Percentiles rank a stretch among this genome's conserved stretches.
These are phyloP conservation scores for Bombus soroeensis DNA, from an alignment of 1,140 invertebrate species.

Conservation along the genomic window DNA sequence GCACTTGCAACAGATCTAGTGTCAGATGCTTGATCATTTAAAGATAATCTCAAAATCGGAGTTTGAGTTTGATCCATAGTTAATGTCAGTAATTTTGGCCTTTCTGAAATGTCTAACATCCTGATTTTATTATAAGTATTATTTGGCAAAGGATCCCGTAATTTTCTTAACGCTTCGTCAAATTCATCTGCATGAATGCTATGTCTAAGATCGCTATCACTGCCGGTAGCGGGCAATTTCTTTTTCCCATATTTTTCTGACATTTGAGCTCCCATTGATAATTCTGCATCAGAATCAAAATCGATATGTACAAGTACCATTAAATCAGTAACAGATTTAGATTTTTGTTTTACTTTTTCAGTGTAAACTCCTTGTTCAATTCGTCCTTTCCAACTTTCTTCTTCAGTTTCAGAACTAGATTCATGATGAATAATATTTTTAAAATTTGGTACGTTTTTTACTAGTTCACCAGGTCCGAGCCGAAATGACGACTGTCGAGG, in stretches of 20 bases:
- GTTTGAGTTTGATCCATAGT: slow-evolving; percentile 66
- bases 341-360: slow-evolving; percentile 88
- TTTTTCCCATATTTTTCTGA: slow-evolving; percentile 74
- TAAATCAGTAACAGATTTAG: slow-evolving; percentile 88
- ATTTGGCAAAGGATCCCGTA: slow-evolving; percentile 75
- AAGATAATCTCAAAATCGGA: slow-evolving; percentile 69
- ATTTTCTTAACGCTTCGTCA: slow-evolving; percentile 83
- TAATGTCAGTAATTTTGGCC: slow-evolving; percentile 68
- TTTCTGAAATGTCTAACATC: slow-evolving; percentile 51
- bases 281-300: slow-evolving; percentile 85
- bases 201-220: slow-evolving; percentile 84
- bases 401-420: slow-evolving; percentile 87
- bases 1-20: neutral
- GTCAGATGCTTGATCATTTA: slow-evolving; percentile 51
- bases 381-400: slow-evolving; percentile 86
- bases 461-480: slow-evolving; percentile 75
- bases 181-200: slow-evolving; percentile 83
- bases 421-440: slow-evolving; percentile 68
- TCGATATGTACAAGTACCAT: slow-evolving; percentile 90
- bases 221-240: slow-evolving; percentile 77
- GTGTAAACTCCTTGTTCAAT: slow-evolving; percentile 87
- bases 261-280: slow-evolving; percentile 79
- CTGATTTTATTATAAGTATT: slow-evolving; percentile 45
- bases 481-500: slow-evolving; percentile 73
- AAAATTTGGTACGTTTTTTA: slow-evolving; percentile 71